phyloP scores from a whole-genome alignment of 2,797 vertebrate species.

The Rhinichthys osculus region DNA sequence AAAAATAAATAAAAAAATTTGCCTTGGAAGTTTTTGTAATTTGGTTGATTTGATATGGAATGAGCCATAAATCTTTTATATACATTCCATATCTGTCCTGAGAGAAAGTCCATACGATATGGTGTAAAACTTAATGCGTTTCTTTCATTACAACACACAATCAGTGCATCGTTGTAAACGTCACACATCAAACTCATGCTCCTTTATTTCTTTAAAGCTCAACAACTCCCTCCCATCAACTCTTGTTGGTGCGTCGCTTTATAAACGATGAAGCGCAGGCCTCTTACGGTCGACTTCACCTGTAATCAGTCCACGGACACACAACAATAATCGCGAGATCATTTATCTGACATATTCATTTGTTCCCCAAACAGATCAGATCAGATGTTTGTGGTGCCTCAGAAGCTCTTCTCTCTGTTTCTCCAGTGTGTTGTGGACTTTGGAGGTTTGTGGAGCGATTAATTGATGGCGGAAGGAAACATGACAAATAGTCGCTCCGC shows the following conservation, averaged over 20 bases:
- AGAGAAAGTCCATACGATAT: background rate
- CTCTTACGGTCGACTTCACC: background rate
- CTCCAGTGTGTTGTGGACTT: background rate
- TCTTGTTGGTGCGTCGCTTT: background rate
- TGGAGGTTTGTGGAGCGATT: slow-evolving; percentile 37
- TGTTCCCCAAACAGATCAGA: background rate
- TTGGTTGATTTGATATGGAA: background rate
- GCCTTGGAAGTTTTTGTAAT: background rate
- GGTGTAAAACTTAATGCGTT: background rate
- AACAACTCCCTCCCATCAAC: background rate
- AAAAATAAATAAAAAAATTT: background rate
- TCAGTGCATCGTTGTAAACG: background rate
- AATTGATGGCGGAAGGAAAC: slow-evolving; percentile 58
- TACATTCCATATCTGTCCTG: background rate
- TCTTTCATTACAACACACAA: background rate
- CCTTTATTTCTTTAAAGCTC: background rate
- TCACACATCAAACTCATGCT: background rate
- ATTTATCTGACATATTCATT: no score
- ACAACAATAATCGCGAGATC: background rate
- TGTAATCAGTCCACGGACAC: background rate
- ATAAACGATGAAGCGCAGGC: background rate
- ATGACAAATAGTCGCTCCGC: slow-evolving; percentile 68
- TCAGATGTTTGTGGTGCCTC: background rate
- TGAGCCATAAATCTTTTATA: background rate
- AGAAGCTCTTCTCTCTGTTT: background rate